Percentiles rank a stretch among this genome's conserved stretches.
phyloP scores from a whole-genome alignment of 2,888 invertebrate species.

The Pandemis corylana region DNA sequence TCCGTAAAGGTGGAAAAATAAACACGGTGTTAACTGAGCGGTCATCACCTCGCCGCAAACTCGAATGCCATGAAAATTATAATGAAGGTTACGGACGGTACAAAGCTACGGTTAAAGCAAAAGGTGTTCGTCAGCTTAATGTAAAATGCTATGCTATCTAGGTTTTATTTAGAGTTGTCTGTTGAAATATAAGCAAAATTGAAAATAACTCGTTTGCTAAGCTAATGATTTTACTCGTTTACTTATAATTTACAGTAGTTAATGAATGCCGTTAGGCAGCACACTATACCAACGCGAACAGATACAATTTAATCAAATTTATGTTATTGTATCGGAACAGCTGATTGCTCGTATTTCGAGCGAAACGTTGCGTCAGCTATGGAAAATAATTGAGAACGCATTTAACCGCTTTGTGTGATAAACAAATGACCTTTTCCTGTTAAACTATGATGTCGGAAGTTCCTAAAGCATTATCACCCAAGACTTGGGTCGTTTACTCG shows the following conservation, averaged over 20 bases:
- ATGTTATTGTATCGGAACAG: constrained; percentile 23
- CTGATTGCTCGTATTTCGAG: constrained; percentile 29
- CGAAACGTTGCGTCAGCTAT: constrained; percentile 16
- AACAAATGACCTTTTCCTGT: constrained; percentile 22
- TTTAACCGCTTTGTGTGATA: constrained; percentile 19
- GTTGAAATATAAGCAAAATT: not conserved
- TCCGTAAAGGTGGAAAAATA: constrained; percentile 23
- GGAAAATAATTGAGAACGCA: constrained; percentile 24
- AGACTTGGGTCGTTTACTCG: not conserved
- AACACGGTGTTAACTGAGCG: constrained; percentile 26
- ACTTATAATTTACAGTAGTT: not conserved
- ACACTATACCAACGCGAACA: not conserved
- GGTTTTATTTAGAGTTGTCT: not conserved
- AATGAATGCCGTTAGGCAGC: not conserved
- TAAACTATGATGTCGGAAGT: constrained; percentile 1
- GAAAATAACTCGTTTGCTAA: not conserved
- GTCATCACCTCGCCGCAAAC: constrained; percentile 12
- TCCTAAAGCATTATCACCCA: not conserved
- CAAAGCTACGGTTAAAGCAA: not conserved
- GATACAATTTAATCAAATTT: constrained; percentile 5
- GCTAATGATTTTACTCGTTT: not conserved
- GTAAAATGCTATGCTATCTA: constrained; percentile 3
- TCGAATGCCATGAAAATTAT: constrained; percentile 19
- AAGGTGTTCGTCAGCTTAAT: not conserved
- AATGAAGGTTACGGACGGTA: constrained; percentile 9